A percentile compares a stretch with the other conserved stretches of the same genome.
phyloP scores from a whole-genome alignment of 2,888 invertebrate species.

The Busseola fusca region DNA sequence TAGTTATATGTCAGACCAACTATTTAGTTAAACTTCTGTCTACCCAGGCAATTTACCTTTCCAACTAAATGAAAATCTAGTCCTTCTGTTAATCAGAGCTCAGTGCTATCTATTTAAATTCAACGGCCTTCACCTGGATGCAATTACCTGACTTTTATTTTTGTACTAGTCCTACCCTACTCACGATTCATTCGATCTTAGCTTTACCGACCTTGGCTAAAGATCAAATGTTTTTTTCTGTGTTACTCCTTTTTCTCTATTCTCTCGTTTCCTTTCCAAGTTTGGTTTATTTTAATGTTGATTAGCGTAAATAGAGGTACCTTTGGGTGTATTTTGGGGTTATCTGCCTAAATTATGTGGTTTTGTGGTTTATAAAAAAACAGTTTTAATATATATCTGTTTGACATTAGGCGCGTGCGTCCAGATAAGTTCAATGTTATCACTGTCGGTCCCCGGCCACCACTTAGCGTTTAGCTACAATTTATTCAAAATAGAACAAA shows the following conservation, averaged over 20 bases:
- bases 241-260: constrained; percentile 18
- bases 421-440: background rate
- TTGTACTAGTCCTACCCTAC: constrained; percentile 17
- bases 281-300: constrained; percentile 15
- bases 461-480: background rate
- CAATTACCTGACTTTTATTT: constrained; percentile 39
- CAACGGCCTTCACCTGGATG: constrained; percentile 41
- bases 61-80: constrained; percentile 9
- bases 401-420: background rate
- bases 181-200: constrained; percentile 28
- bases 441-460: background rate
- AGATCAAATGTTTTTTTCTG: constrained; percentile 18
- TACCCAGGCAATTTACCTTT: background rate
- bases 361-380: background rate
- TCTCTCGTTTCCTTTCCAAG: constrained; percentile 2
- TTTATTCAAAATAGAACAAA: constrained; percentile 14
- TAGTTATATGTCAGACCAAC: background rate
- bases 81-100: constrained; percentile 43
- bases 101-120: constrained; percentile 47
- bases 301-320: background rate
- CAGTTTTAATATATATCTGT: background rate
- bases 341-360: background rate
- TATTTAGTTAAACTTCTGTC: background rate
- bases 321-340: background rate
- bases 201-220: constrained; percentile 2